Evolutionary conservation across 2,113 vertebrate genomes (phyloP), one percentile per base, ranked within the genome.

Genomic region (Typhlomys cinereus): DNA sequence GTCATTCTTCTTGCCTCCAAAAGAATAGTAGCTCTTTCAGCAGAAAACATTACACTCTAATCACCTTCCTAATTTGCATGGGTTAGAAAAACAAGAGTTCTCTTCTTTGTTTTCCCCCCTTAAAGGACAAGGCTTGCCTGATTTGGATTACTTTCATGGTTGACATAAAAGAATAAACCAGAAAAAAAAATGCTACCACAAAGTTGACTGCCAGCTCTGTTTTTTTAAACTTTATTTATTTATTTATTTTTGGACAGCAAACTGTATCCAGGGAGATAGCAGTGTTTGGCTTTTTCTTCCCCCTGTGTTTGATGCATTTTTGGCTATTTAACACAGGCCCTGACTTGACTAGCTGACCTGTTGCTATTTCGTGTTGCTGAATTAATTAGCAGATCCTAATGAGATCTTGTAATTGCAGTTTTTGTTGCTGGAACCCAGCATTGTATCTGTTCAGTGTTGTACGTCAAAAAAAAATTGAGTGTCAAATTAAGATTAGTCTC

Each of bases 381-480:
- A 44, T 94, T 97, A 96, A 96, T 96, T 95, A 96, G 95, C 96
- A 94, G 89, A 87, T 97, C 73, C n/a, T 94, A 96, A 96, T 44
- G 79, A 95, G 88, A 95, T 92, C 89, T 91, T 91, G 48, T 89
- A 78, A 39, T 67, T 89, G 74, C 52, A 34, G 48, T 91, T 94
- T 97, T 89, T 59, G 62, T 84, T 67, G 84, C 46, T 78, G 25
- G 59, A 69, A 9, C 48, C 59, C 4, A 10, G 57, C 59, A 73
- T 46, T 82, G 66, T 44, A 71, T 69, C 3, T 0, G 80, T 11
- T 14, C 80, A 62, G n/a, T 39, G 67, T 2, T 52, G 76, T 54
- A 21, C 21, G 48, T 92, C 85, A 66, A 71, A 85, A 66, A 71
- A 85, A 25, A n/a, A 62, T 88, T 91, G 73, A 75, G 48, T 81